Conservation (phyloP, 1,140 invertebrate genomes). For the Aricia agestis region DNA sequence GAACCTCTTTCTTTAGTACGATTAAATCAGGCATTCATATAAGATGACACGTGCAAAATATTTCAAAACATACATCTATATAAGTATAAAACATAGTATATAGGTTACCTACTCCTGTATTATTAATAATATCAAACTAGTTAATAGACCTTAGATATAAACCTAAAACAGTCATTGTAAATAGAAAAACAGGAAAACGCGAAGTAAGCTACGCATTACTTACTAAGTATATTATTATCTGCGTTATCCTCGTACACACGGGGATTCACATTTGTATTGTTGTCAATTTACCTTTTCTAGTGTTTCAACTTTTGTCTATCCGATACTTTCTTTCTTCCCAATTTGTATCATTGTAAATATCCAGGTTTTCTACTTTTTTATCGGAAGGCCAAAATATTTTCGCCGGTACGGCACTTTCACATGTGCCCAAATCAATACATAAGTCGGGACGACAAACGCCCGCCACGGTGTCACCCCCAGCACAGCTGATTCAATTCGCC, state of each 20-base stretch:
- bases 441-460: slow-evolving; percentile 59
- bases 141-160: too few species aligned
- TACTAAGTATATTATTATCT: not conserved
- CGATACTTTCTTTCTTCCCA: too few species aligned
- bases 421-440: slow-evolving; percentile 68
- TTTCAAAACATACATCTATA: too few species aligned
- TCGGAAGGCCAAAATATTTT: not conserved
- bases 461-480: slow-evolving; percentile 61
- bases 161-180: not conserved
- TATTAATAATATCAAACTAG: too few species aligned
- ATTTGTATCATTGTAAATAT: not conserved
- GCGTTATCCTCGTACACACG: not conserved
- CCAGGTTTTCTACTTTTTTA: not conserved
- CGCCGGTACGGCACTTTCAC: slow-evolving; percentile 32
- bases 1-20: not conserved
- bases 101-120: too few species aligned
- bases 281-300: too few species aligned
- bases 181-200: not conserved
- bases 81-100: too few species aligned
- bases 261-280: not conserved
- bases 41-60: too few species aligned
- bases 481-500: slow-evolving; percentile 67
- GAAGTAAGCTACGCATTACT: not conserved
- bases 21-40: not conserved
- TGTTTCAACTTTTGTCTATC: too few species aligned